Evolutionary conservation across 1,140 invertebrate species (phyloP), one percentile per base, ranked within the genome.

Genomic region (Capitella teleta): DNA sequence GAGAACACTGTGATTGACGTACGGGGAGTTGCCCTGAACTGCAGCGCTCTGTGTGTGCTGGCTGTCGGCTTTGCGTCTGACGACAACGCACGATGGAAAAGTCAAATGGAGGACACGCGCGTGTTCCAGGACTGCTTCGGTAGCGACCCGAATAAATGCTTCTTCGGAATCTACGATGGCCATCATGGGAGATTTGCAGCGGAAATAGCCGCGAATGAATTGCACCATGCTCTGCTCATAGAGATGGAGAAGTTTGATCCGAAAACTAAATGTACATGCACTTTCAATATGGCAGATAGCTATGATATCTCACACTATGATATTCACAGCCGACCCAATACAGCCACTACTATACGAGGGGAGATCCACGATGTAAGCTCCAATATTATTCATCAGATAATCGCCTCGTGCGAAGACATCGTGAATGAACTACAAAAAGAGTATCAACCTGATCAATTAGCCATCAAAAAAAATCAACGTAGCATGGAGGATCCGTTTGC

Each of bases 81-180:
- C 52, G 44, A 45, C 23, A 71, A 71, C 47, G 19, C 46, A 38
- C 26, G 59, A 21, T 69, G 64, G 62, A 69, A 69, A 50, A 61
- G 51, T 30, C 47, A 57, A 10, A 71, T 69, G 67, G 68, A 71
- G 41, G 68, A 71, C 47, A 56, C 59, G 0, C 47, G 57, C 16
- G 57, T 66, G 3, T 69, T 61, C 37, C 66, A 70, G 40, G 66
- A 72, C 54, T 60, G 48, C 48, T 68, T 69, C 61, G 68, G 67
- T 3, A 61, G 64, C 16, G 65, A 72, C 49, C 40, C 14, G 25
- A 57, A 60, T 25, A 70, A 69, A 55, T 67, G 63, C 45, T 72
- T 65, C 34, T 40, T 70, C 44, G 68, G 54, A 2, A 19, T 72
- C 0, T 72, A 66, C 54, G 67, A 68, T 54, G 68, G 68, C 14